A percentile compares a stretch with the other conserved stretches of the same genome.
phyloP scores from a whole-genome alignment of 2,113 vertebrate species.

The Thunnus thynnus region DNA sequence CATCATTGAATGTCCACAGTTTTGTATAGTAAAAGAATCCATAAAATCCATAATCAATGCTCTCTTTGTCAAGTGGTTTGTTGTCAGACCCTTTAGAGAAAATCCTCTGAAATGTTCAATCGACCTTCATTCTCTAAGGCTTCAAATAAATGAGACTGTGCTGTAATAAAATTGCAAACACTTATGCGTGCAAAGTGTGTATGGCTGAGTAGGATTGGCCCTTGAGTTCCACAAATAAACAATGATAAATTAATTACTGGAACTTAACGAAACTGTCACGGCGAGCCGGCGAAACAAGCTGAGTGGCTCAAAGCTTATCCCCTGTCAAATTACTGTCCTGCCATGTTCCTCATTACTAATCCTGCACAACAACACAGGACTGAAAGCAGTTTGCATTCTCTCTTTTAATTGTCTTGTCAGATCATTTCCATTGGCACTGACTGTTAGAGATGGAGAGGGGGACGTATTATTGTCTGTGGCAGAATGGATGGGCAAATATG shows the following conservation, averaged over 20 bases:
- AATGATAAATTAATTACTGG: slow-evolving; percentile 73
- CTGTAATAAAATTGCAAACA: slow-evolving; percentile 19
- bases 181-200: neutral
- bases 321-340: slow-evolving; percentile 68
- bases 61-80: neutral
- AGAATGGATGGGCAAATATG: slow-evolving; percentile 15
- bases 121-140: slow-evolving; percentile 12
- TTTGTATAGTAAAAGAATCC: too few species aligned
- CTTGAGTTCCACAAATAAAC: slow-evolving; percentile 71
- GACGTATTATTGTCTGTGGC: neutral
- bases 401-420: slow-evolving; percentile 47
- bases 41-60: too few species aligned
- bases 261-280: slow-evolving; percentile 59
- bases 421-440: slow-evolving; percentile 24
- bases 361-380: slow-evolving; percentile 33
- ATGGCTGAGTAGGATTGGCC: slow-evolving; percentile 25
- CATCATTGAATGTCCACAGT: too few species aligned
- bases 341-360: slow-evolving; percentile 69
- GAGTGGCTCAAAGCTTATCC: slow-evolving; percentile 61
- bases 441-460: neutral
- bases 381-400: slow-evolving; percentile 22
- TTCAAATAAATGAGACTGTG: slow-evolving; percentile 15
- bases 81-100: neutral
- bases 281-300: slow-evolving; percentile 27
- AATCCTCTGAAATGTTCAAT: neutral